Evolutionary conservation across 2,797 vertebrate genomes (phyloP).

Genomic region (Anguilla megastoma): DNA sequence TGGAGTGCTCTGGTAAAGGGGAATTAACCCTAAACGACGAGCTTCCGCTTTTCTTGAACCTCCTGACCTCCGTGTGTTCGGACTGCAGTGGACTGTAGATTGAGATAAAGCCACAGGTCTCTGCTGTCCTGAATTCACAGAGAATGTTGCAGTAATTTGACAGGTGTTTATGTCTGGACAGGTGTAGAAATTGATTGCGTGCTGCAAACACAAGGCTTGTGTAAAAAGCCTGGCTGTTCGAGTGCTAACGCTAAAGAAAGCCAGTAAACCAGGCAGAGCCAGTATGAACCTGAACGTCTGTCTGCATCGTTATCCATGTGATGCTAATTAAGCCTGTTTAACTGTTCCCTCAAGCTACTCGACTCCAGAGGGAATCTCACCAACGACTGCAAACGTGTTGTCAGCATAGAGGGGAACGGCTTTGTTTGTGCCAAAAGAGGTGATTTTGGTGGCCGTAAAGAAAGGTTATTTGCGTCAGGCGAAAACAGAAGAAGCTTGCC

Average conservation of each 20-base stretch:
- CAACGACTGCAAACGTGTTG: background rate
- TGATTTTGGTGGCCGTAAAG: background rate
- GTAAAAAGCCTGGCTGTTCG: background rate
- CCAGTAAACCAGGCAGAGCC: background rate
- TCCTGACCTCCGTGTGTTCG: background rate
- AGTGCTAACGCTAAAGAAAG: background rate
- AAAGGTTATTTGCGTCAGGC: background rate
- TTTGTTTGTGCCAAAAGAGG: background rate
- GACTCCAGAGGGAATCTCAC: too few relatives aligned
- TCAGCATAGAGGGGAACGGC: background rate
- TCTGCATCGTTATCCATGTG: background rate
- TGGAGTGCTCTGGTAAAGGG: background rate
- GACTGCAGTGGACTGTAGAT: background rate
- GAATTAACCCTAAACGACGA: background rate
- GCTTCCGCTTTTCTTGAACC: background rate
- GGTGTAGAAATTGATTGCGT: too few relatives aligned
- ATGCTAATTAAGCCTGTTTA: background rate
- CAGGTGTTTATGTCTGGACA: background rate
- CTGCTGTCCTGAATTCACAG: background rate
- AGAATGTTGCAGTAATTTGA: background rate
- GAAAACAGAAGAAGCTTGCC: background rate
- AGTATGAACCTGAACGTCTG: background rate
- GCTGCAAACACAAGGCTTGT: background rate
- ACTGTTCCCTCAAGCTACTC: background rate
- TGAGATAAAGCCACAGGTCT: background rate